These are phyloP conservation scores for Ophion slaviceki DNA, from an alignment of 2,888 invertebrate genomes.

Conservation along the genomic window DNA sequence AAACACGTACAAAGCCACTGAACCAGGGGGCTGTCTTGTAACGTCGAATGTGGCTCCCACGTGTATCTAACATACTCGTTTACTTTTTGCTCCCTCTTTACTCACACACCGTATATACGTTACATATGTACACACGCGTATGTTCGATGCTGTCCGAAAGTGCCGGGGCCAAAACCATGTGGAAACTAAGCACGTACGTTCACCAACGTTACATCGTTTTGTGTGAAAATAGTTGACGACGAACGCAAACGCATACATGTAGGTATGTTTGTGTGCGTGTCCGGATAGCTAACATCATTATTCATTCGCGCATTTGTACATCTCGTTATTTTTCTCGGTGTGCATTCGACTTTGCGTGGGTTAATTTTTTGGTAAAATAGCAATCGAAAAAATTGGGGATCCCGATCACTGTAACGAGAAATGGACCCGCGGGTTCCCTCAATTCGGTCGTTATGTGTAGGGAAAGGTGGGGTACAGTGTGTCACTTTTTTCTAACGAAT, in stretches of 20 bases:
- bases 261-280: neutral
- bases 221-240: neutral
- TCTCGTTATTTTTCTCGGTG: conserved; percentile 45
- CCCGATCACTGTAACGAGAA: no score
- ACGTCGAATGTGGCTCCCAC: conserved; percentile 61
- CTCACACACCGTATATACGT: conserved; percentile 30
- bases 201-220: neutral
- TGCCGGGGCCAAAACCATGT: neutral
- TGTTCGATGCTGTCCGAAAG: neutral
- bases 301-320: conserved; percentile 60
- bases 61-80: conserved; percentile 54
- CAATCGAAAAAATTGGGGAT: conserved; percentile 23
- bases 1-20: neutral
- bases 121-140: neutral
- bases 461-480: no score
- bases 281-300: conserved; percentile 46
- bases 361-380: conserved; percentile 4
- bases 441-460: conserved; percentile 29
- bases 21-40: neutral
- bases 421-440: conserved; percentile 20
- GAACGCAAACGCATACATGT: neutral
- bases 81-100: conserved; percentile 55
- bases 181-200: conserved; percentile 2
- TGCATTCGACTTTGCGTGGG: neutral
- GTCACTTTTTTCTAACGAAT: no score